Evolutionary conservation across 1,140 invertebrate species (phyloP).

Genomic region (Lepidurus apus): DNA sequence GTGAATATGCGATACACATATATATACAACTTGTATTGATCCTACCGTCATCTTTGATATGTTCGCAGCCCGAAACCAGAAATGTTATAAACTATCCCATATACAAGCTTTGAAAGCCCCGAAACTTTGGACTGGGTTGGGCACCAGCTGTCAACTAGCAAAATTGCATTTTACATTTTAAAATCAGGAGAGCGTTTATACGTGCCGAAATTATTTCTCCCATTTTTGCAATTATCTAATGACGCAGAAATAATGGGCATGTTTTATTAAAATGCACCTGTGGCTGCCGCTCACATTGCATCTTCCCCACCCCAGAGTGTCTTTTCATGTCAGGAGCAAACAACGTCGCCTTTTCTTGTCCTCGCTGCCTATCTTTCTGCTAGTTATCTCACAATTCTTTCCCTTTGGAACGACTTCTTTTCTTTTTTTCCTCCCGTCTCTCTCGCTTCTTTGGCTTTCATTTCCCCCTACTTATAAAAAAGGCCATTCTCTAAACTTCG

Average conservation of each 20-base stretch:
- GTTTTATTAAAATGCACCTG: not conserved
- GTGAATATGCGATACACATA: not conserved
- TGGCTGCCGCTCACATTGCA: not conserved
- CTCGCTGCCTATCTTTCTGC: not conserved
- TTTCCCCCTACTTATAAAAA: too few relatives aligned
- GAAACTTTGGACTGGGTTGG: not conserved
- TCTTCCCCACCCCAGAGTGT: not conserved
- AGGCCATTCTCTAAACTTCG: too few relatives aligned
- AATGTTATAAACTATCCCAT: not conserved
- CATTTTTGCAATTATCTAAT: not conserved
- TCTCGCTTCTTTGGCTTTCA: too few relatives aligned
- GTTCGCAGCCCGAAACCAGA: not conserved
- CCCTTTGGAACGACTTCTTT: not conserved
- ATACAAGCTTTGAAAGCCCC: not conserved
- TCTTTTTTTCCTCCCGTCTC: too few relatives aligned
- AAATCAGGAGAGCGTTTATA: too few relatives aligned
- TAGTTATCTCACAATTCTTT: not conserved
- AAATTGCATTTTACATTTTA: not conserved
- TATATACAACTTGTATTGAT: not conserved
- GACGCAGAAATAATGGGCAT: not conserved
- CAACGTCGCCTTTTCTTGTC: not conserved
- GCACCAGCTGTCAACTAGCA: not conserved
- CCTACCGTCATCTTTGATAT: constrained; percentile 4
- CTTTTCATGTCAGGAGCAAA: not conserved
- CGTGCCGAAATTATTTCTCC: not conserved